Evolutionary conservation across 1,140 invertebrate species (phyloP).

Genomic region (Lucilia sericata): DNA sequence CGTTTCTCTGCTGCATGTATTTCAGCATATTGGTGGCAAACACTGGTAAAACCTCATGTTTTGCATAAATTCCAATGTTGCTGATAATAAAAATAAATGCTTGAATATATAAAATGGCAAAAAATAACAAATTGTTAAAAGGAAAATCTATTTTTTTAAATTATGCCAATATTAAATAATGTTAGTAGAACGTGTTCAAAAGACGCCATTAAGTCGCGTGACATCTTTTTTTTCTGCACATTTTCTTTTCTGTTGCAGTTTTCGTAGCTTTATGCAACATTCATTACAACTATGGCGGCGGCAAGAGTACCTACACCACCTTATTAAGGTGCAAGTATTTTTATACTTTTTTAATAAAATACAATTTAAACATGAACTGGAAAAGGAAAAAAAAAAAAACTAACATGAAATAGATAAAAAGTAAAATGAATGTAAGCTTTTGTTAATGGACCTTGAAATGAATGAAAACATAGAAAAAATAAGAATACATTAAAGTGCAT

Average conservation of each 20-base stretch:
- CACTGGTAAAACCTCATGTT: background rate
- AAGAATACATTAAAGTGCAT: conserved; percentile 12
- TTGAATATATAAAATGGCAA: too few species aligned
- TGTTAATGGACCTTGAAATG: conserved; percentile 22
- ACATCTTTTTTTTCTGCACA: background rate
- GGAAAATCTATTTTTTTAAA: background rate
- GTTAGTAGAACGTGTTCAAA: conserved; percentile 26
- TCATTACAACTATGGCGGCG: background rate
- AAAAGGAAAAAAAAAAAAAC: background rate
- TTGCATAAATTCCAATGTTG: background rate
- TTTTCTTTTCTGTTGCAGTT: background rate
- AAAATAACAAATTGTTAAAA: background rate
- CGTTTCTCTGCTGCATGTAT: background rate
- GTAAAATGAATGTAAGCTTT: conserved; percentile 4
- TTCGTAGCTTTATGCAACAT: background rate
- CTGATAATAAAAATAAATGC: background rate
- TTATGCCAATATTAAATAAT: conserved; percentile 27
- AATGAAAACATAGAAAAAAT: conserved; percentile 18
- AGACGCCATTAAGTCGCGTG: conserved; percentile 22
- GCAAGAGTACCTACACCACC: background rate
- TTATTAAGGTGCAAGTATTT: background rate
- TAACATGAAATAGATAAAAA: background rate
- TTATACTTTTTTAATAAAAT: background rate
- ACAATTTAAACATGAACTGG: background rate
- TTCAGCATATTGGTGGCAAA: background rate